A percentile compares a stretch with the other conserved stretches of the same genome.
These are phyloP conservation scores for Pangasius krempfi DNA, from an alignment of 2,797 vertebrate genomes.

Conservation along the genomic window DNA sequence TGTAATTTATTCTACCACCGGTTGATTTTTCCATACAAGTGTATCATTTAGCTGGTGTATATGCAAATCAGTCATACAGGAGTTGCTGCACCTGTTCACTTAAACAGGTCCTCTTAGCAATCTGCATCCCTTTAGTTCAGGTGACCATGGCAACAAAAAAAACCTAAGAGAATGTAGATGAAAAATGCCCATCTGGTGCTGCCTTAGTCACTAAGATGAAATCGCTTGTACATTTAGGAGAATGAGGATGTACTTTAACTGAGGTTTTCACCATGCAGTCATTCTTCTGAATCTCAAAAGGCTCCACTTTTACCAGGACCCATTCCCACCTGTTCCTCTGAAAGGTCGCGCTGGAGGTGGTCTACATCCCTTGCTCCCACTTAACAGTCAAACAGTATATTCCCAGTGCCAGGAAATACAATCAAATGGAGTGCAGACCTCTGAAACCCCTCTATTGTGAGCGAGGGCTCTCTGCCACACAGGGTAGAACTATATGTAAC, in stretches of 20 bases:
- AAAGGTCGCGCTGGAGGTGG: conserved; percentile 73
- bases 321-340: conserved; percentile 71
- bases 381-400: conserved; percentile 58
- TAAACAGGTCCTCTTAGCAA: not conserved
- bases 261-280: conserved; percentile 41
- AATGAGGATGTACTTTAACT: conserved; percentile 62
- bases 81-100: conserved; percentile 22
- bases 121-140: conserved; percentile 19
- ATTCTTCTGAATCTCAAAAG: conserved; percentile 45
- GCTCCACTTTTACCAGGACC: conserved; percentile 52
- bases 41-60: conserved; percentile 11
- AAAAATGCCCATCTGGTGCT: conserved; percentile 20
- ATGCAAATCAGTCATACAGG: conserved; percentile 15
- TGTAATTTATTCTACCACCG: not conserved
- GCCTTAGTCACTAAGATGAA: not conserved
- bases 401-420: conserved; percentile 70
- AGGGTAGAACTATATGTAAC: conserved; percentile 66
- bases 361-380: conserved; percentile 63
- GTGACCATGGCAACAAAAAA: conserved; percentile 39
- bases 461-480: conserved; percentile 61
- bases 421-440: conserved; percentile 72
- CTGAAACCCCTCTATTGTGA: conserved; percentile 73
- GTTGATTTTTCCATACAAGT: not conserved
- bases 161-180: not conserved
- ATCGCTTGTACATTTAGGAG: not conserved